Percentiles rank a stretch among this genome's conserved stretches.
Evolutionary conservation across 2,113 vertebrate genomes (phyloP).

Genomic region (Hucho hucho): DNA sequence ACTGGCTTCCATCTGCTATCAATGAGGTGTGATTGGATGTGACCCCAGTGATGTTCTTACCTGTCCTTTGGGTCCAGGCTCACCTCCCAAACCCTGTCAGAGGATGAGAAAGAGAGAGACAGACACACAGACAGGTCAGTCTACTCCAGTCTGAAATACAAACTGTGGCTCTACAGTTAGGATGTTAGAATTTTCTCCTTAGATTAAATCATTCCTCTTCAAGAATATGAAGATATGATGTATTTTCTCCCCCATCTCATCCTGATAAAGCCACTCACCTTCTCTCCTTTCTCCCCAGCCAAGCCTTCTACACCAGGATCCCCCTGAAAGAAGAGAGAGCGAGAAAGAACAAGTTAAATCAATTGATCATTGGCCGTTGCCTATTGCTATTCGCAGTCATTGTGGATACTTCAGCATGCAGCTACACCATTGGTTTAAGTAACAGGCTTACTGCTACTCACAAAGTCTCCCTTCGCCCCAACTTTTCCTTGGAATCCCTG

Average conservation of each 20-base stretch:
- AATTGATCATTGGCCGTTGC: background rate
- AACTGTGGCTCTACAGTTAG: background rate
- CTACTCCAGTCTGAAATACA: background rate
- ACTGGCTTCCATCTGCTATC: too few relatives aligned
- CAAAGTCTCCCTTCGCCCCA: constrained; percentile 83
- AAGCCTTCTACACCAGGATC: constrained; percentile 92
- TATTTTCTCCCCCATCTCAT: constrained; percentile 13
- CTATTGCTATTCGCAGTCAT: background rate
- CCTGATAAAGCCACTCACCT: constrained; percentile 70
- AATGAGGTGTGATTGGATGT: background rate
- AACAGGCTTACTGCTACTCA: constrained; percentile 74
- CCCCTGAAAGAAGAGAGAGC: constrained; percentile 71
- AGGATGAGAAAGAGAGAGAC: constrained; percentile 9
- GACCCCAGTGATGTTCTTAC: constrained; percentile 64
- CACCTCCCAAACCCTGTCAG: constrained; percentile 87
- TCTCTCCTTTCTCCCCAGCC: constrained; percentile 90
- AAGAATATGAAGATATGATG: background rate
- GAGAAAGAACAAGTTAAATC: background rate
- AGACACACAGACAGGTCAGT: background rate
- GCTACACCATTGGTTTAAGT: background rate
- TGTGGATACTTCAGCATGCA: background rate
- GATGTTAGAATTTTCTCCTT: too few relatives aligned
- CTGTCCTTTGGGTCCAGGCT: constrained; percentile 93
- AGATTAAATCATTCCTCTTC: background rate
- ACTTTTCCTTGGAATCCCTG: constrained; percentile 93